Evolutionary conservation across 2,113 vertebrate species (phyloP).

Genomic region (Indri indri): DNA sequence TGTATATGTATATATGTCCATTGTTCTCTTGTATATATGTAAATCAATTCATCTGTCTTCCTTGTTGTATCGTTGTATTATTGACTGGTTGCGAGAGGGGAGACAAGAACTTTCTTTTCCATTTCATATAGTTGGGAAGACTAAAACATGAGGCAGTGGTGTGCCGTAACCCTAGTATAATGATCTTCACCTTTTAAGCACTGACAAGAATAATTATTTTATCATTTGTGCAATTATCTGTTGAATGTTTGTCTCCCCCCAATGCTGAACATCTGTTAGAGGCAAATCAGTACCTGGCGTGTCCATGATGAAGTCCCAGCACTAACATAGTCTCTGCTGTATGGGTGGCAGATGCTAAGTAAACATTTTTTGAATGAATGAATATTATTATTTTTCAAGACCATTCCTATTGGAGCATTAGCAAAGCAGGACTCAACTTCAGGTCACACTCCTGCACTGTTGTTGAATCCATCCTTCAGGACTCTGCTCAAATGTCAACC

Average conservation of each 20-base stretch:
- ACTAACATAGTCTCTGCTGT: neutral
- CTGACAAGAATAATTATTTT: neutral
- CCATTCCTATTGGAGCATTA: neutral
- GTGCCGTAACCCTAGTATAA: neutral
- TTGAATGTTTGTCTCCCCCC: neutral
- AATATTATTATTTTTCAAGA: neutral
- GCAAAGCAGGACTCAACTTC: neutral
- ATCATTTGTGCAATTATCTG: neutral
- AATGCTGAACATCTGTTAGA: neutral
- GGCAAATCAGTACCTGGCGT: neutral
- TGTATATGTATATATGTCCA: too few species aligned
- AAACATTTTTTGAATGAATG: neutral
- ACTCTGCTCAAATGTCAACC: neutral
- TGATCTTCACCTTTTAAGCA: neutral
- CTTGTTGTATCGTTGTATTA: neutral
- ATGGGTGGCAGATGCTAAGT: neutral
- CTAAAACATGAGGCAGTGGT: neutral
- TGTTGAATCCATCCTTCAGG: neutral
- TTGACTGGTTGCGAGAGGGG: neutral
- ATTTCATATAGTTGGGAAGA: neutral
- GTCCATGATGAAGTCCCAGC: neutral
- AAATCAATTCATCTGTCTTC: neutral
- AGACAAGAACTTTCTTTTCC: neutral
- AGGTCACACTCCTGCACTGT: neutral
- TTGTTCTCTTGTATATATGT: neutral